Evolutionary conservation across 2,888 invertebrate genomes (phyloP).

Genomic region (Archaeoteleia sp.): DNA sequence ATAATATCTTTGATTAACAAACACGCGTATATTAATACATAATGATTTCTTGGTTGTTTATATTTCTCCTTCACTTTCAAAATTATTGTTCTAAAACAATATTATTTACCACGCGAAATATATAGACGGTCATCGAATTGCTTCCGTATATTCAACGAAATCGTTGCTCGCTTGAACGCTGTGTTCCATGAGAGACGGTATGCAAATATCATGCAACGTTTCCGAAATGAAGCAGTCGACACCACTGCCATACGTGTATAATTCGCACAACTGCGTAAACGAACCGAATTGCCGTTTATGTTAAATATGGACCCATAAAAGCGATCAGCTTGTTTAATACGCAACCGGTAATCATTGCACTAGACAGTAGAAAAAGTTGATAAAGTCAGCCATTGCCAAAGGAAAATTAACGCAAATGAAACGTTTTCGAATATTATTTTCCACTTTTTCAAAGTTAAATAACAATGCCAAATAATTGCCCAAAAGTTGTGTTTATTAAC

Average conservation of each 20-base stretch:
- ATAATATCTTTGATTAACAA: too few relatives aligned
- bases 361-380: constrained; percentile 23
- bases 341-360: constrained; percentile 19
- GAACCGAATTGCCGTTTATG: constrained; percentile 50
- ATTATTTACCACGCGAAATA: constrained; percentile 25
- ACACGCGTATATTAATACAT: too few relatives aligned
- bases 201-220: constrained; percentile 45
- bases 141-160: constrained; percentile 30
- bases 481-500: too few relatives aligned
- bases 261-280: constrained; percentile 43
- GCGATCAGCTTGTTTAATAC: constrained; percentile 41
- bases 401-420: neutral
- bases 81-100: too few relatives aligned
- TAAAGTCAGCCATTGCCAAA: constrained; percentile 18
- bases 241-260: constrained; percentile 23
- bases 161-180: constrained; percentile 27
- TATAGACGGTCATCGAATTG: constrained; percentile 31
- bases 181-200: constrained; percentile 36
- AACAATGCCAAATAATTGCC: too few relatives aligned
- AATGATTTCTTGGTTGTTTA: too few relatives aligned
- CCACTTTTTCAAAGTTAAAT: too few relatives aligned
- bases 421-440: too few relatives aligned
- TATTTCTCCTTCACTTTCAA: too few relatives aligned
- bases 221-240: constrained; percentile 47
- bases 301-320: constrained; percentile 28